Evolutionary conservation across 2,113 vertebrate species (phyloP), one percentile per base, ranked within the genome.

Genomic region (Pycnonotus jocosus): DNA sequence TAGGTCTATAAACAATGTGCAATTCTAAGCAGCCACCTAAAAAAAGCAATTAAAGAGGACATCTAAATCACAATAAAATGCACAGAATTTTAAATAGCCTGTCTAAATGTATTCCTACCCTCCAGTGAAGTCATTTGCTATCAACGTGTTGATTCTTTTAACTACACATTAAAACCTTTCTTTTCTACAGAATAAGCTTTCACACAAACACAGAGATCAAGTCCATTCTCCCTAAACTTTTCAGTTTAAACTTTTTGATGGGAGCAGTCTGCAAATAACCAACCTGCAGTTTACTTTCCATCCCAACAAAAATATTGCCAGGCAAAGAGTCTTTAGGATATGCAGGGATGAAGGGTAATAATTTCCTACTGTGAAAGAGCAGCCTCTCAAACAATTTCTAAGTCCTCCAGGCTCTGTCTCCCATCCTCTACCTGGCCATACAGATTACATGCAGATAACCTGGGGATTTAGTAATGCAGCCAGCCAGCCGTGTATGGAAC

Each of bases 31-130:
- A 97, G 85, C 71, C 92, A 97, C 91, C 94, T 77, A 35, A 95
- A 97, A 93, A 98, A 97, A 96, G 93, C 87, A 97, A 97, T 97
- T 97, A 98, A 96, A 89, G 66, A 71, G 64, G 72, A 35, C 44
- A 87, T 85, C 93, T 98, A 97, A 98, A 98, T 98, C 96, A 97
- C 72, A 90, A 76, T 57, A 90, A 96, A 96, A 69, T 68, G 51
- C 17, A 73, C 19, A 58, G 92, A 95, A 97, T 97, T 97, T 94
- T 96, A 97, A 97, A 88, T 80, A 93, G 71, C n/a, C 50, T 65
- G 42, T 80, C 53, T 87, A 54, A 92, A 56, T 86, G 35, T 53
- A 70, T 86, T 93, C 42, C 50, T 83, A 18, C 77, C 85, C 87
- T 96, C 95, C 86, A 92, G 72, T 73, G 60, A 86, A 95, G 87